phyloP scores from a whole-genome alignment of 2,113 vertebrate genomes.

The Sisor rabdophorus region DNA sequence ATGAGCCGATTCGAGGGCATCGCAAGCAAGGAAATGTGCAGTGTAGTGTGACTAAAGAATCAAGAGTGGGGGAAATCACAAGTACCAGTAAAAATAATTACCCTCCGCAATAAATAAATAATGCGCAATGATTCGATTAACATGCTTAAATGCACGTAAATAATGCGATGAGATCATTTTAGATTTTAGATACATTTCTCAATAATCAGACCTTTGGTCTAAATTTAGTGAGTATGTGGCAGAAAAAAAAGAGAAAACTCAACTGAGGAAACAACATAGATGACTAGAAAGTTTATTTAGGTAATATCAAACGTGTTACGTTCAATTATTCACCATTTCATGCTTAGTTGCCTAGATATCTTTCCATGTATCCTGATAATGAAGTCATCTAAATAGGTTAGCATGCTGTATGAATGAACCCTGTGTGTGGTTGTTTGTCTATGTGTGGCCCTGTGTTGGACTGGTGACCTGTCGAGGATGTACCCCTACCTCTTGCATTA shows the following conservation, averaged over 20 bases:
- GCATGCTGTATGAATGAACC: not conserved
- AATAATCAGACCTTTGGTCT: not conserved
- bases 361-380: not conserved
- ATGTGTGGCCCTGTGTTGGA: too few relatives aligned
- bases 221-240: not conserved
- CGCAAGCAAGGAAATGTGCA: not conserved
- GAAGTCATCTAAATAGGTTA: not conserved
- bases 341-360: not conserved
- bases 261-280: too few relatives aligned
- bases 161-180: not conserved
- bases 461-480: too few relatives aligned
- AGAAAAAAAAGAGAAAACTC: too few relatives aligned
- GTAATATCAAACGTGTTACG: not conserved
- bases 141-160: not conserved
- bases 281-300: not conserved
- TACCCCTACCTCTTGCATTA: too few relatives aligned
- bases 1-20: not conserved
- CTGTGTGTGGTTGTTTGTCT: too few relatives aligned
- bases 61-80: not conserved
- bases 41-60: not conserved
- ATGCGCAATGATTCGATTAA: slow-evolving; percentile 6
- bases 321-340: not conserved
- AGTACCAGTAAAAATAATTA: slow-evolving; percentile 10
- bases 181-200: not conserved
- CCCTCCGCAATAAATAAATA: not conserved